Evolutionary conservation across 2,113 vertebrate genomes (phyloP).

Genomic region (Numida meleagris): DNA sequence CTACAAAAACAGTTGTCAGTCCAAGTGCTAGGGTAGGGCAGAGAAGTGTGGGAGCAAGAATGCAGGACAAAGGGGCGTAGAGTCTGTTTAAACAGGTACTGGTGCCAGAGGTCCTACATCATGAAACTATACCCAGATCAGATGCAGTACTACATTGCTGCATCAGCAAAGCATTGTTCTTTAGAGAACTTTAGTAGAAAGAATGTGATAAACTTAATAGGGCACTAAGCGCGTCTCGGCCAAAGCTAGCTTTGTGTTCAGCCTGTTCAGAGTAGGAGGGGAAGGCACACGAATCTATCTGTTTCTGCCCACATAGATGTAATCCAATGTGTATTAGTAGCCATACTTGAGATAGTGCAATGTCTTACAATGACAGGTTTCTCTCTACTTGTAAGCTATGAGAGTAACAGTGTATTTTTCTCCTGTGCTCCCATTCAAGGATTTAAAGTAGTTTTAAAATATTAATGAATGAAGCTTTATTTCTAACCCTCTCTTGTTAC

Average conservation of each 20-base stretch:
- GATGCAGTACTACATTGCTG: not conserved
- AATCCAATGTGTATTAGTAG: not conserved
- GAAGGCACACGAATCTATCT: conserved; percentile 9
- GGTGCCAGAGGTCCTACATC: conserved; percentile 54
- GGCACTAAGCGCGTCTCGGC: not conserved
- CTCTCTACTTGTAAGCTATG: not conserved
- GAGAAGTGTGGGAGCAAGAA: conserved; percentile 49
- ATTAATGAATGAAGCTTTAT: not conserved
- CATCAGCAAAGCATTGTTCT: not conserved
- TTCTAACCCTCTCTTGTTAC: not conserved
- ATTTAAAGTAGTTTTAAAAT: not conserved
- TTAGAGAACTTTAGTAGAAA: not conserved
- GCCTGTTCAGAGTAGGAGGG: conserved; percentile 38
- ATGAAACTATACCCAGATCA: conserved; percentile 44
- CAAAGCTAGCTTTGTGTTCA: not conserved
- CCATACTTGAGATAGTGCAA: not conserved
- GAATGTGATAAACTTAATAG: not conserved
- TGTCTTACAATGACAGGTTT: conserved; percentile 49
- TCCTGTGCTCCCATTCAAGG: not conserved
- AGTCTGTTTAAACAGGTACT: not conserved
- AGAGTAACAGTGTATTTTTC: not conserved
- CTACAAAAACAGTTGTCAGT: conserved; percentile 54
- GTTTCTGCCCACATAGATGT: conserved; percentile 15
- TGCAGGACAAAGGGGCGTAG: not conserved
- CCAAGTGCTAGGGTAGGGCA: conserved; percentile 15